A percentile compares a stretch with the other conserved stretches of the same genome.
Evolutionary conservation across 2,797 vertebrate species (phyloP).

Genomic region (Eutrigla gurnardus): DNA sequence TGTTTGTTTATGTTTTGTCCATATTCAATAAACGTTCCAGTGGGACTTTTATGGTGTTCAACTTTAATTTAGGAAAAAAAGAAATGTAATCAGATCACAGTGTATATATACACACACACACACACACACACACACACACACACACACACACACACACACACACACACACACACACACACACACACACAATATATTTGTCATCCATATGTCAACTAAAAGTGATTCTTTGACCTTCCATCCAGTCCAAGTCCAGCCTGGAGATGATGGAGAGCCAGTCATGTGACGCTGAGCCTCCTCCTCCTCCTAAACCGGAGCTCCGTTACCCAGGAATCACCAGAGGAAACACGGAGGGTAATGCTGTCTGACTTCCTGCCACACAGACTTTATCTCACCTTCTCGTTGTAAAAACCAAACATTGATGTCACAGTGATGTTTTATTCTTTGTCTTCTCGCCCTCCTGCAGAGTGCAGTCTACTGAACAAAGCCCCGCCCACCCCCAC

Average conservation of each 20-base stretch:
- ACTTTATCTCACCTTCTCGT: neutral
- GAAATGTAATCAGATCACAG: too few relatives aligned
- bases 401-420: neutral
- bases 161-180: too few relatives aligned
- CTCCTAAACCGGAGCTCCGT: slow-evolving; percentile 95
- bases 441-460: slow-evolving; percentile 35
- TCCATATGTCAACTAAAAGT: neutral
- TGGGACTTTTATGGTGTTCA: too few relatives aligned
- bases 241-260: slow-evolving; percentile 97
- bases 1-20: too few relatives aligned
- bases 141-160: too few relatives aligned
- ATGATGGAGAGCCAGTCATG: slow-evolving; percentile 98
- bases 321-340: slow-evolving; percentile 84
- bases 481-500: slow-evolving; percentile 95
- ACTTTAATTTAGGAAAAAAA: too few relatives aligned
- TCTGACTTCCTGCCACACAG: neutral
- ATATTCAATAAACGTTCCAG: too few relatives aligned
- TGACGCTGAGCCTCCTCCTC: slow-evolving; percentile 94
- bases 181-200: neutral
- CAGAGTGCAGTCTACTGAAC: slow-evolving; percentile 90
- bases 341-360: slow-evolving; percentile 78
- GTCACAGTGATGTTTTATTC: neutral
- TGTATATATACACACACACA: too few relatives aligned
- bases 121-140: too few relatives aligned
- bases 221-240: slow-evolving; percentile 12